These are phyloP conservation scores for Isichthys henryi DNA, from an alignment of 2,113 vertebrate species.

Conservation along the genomic window DNA sequence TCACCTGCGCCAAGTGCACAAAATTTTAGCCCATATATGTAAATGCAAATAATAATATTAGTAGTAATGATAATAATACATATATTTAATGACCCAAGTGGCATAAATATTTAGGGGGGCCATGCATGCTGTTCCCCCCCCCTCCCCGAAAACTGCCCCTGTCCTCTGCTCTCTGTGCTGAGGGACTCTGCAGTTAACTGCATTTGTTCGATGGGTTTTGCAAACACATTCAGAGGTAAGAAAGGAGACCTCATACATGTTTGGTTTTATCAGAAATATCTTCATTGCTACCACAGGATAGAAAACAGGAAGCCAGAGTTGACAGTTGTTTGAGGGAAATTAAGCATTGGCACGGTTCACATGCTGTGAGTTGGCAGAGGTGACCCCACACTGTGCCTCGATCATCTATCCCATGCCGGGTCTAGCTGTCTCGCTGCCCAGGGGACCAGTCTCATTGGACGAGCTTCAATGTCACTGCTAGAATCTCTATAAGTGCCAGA, in stretches of 20 bases:
- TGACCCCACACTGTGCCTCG: background rate
- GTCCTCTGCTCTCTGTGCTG: background rate
- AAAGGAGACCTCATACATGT: background rate
- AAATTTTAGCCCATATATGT: background rate
- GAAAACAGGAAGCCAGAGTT: constrained; percentile 7
- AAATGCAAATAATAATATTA: background rate
- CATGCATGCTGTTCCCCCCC: background rate
- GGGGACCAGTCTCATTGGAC: background rate
- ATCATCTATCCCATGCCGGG: background rate
- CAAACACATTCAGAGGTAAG: background rate
- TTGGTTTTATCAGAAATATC: background rate
- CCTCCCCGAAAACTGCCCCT: too few relatives aligned
- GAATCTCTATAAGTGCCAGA: background rate
- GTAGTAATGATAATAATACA: background rate
- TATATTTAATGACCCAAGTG: background rate
- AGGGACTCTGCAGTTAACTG: background rate
- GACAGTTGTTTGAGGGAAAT: background rate
- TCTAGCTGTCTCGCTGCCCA: background rate
- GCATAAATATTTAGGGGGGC: background rate
- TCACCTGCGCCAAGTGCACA: background rate
- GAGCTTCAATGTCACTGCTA: background rate
- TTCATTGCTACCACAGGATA: background rate
- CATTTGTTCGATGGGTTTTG: background rate
- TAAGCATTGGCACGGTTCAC: background rate
- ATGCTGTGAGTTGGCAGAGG: background rate